Percentiles rank a stretch among this genome's conserved stretches.
These are phyloP conservation scores for Capromys pilorides DNA, from an alignment of 2,797 vertebrate genomes.

Conservation along the genomic window DNA sequence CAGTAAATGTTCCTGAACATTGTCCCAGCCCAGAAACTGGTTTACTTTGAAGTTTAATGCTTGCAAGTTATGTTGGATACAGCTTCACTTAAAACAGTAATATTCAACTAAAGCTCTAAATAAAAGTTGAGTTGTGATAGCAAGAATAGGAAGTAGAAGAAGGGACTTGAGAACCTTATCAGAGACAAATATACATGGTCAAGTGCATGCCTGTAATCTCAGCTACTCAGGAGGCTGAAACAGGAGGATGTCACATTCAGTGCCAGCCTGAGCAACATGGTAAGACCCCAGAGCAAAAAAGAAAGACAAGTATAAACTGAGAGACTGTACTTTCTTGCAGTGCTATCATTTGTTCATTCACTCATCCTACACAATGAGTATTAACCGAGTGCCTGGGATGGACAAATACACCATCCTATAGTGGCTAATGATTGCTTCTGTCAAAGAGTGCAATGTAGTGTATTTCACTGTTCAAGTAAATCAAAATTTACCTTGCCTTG, in stretches of 20 bases:
- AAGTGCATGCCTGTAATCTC: neutral
- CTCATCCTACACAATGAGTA: neutral
- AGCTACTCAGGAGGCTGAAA: neutral
- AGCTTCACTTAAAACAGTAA: neutral
- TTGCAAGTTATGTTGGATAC: neutral
- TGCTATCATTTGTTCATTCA: neutral
- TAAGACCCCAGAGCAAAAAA: no score
- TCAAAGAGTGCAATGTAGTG: neutral
- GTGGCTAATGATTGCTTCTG: neutral
- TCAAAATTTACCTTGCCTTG: constrained; percentile 61
- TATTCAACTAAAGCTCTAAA: neutral
- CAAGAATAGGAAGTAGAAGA: neutral
- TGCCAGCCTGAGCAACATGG: neutral
- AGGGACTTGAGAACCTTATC: neutral
- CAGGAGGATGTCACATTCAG: neutral
- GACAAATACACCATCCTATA: neutral
- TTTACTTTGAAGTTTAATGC: constrained; percentile 43
- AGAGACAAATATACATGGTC: neutral
- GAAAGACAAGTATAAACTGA: neutral
- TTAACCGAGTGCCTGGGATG: neutral
- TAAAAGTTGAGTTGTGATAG: neutral
- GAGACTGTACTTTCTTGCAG: neutral
- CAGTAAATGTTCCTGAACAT: neutral
- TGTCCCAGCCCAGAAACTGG: neutral
- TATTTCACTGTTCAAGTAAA: constrained; percentile 54